Percentiles rank a stretch among this genome's conserved stretches.
Evolutionary conservation across 2,797 vertebrate species (phyloP).

Genomic region (Spinus olivaceus): DNA sequence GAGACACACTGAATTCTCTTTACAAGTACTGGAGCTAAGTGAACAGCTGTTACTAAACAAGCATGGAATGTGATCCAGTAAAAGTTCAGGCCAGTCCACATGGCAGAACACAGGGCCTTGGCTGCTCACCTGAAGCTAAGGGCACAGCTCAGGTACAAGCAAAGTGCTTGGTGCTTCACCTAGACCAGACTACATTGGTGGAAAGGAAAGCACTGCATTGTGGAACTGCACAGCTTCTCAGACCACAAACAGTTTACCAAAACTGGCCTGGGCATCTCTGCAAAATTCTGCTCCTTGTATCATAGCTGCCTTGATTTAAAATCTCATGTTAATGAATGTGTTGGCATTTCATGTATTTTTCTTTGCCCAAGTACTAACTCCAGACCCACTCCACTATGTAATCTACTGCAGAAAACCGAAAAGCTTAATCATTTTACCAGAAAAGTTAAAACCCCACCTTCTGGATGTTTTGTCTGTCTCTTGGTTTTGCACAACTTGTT

Average conservation of each 20-base stretch:
- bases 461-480: neutral
- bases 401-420: neutral
- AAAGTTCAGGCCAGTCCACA: neutral
- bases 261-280: neutral
- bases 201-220: neutral
- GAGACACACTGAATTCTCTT: neutral
- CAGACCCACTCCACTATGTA: neutral
- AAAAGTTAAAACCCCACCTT: neutral
- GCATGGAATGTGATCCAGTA: neutral
- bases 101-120: accelerated
- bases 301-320: neutral
- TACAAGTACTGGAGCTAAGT: neutral
- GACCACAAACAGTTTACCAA: neutral
- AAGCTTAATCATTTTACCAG: neutral
- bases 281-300: neutral
- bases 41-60: neutral
- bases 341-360: neutral
- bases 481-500: neutral
- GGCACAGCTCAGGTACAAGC: neutral
- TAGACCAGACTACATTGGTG: neutral
- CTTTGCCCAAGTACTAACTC: neutral
- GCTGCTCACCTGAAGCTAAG: neutral
- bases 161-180: accelerated
- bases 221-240: neutral
- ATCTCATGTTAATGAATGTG: neutral